Conservation (phyloP, 1,140 invertebrate genomes). For the Holotrichia oblita region DNA sequence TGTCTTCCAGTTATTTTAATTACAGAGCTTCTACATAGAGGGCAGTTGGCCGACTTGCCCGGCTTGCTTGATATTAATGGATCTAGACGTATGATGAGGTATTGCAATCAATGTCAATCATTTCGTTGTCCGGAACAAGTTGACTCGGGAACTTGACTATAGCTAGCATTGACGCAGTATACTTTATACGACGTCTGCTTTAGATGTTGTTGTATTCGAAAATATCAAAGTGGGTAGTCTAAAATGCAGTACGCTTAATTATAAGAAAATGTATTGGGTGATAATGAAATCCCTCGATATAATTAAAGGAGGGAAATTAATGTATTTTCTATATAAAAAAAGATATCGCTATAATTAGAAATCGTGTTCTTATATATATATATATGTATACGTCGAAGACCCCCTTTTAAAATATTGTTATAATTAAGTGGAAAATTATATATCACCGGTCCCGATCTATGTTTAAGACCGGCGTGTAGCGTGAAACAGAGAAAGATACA, state of each 20-base stretch:
- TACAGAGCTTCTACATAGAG: neutral
- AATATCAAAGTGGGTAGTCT: too few relatives aligned
- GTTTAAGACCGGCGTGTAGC: neutral
- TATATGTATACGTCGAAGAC: too few relatives aligned
- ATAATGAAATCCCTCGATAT: too few relatives aligned
- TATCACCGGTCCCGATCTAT: neutral
- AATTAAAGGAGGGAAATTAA: too few relatives aligned
- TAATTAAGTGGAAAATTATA: slow-evolving; percentile 18
- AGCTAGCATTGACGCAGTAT: neutral
- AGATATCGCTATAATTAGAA: too few relatives aligned
- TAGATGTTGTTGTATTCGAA: too few relatives aligned
- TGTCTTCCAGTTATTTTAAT: slow-evolving; percentile 17
- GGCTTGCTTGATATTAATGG: neutral
- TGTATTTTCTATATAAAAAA: too few relatives aligned
- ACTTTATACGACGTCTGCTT: neutral
- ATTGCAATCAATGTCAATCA: slow-evolving; percentile 20
- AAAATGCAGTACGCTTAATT: too few relatives aligned
- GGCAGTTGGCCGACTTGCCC: neutral
- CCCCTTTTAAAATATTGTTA: neutral
- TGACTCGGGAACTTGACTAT: neutral
- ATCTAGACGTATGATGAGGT: slow-evolving; percentile 1
- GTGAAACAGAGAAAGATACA: too few relatives aligned
- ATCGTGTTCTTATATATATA: too few relatives aligned
- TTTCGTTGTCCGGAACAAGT: neutral
- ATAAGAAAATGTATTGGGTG: too few relatives aligned